A percentile compares a stretch with the other conserved stretches of the same genome.
These are phyloP conservation scores for Physocephala rufipes DNA, from an alignment of 2,888 invertebrate species.

Conservation along the genomic window DNA sequence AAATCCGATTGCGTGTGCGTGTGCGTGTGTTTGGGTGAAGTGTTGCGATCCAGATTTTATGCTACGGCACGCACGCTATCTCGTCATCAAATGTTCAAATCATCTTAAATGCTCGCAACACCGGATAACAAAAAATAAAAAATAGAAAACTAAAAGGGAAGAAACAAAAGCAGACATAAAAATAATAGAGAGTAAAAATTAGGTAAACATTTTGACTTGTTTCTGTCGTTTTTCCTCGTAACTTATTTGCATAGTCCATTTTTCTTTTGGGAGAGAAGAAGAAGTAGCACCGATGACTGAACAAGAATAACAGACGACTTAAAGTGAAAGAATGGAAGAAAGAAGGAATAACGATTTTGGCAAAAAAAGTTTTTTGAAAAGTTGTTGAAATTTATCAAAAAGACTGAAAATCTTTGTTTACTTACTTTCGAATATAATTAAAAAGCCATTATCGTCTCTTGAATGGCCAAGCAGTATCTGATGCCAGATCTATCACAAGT, in stretches of 20 bases:
- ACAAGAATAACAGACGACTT: no score
- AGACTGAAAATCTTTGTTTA: not conserved
- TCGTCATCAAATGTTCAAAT: conserved; percentile 27
- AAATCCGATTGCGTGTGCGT: no score
- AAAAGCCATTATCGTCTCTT: conserved; percentile 24
- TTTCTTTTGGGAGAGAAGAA: no score
- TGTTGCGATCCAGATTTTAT: conserved; percentile 16
- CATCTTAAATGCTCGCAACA: conserved; percentile 30
- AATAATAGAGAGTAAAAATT: not conserved
- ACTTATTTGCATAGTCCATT: no score
- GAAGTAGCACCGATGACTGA: no score
- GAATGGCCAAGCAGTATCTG: not conserved
- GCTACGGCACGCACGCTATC: conserved; percentile 25
- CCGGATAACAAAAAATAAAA: conserved; percentile 16
- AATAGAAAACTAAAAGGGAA: conserved; percentile 1
- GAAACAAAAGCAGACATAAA: not conserved
- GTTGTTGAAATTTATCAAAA: conserved; percentile 5
- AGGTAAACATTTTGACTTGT: no score
- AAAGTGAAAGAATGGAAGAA: no score
- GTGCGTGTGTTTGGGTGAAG: conserved; percentile 4
- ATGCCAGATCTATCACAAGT: conserved; percentile 14
- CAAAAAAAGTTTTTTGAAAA: conserved; percentile 13
- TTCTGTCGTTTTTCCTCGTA: not conserved
- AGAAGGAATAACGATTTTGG: not conserved
- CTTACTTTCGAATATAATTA: conserved; percentile 25